Base-by-base conservation (phyloP, 2,113 vertebrate genomes). In the Silurus glanis region DNA sequence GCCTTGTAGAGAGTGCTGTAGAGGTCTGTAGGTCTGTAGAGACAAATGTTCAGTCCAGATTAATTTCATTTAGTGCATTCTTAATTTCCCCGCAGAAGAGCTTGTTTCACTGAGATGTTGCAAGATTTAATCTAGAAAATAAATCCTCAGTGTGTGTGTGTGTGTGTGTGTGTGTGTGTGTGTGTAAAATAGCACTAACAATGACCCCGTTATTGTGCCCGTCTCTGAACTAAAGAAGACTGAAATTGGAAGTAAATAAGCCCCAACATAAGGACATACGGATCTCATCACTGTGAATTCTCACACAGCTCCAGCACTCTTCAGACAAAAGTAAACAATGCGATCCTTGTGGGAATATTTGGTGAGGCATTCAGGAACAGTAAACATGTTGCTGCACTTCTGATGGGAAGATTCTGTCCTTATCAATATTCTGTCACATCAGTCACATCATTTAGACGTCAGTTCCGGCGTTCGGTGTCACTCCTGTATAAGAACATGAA, bases 41-140 rank as follows among this genome's bases (percentile, higher is more conserved):
- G 37, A 71, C n/a, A 45, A 37, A 83, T 83, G 81, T 83, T 69
- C 81, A 80, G 4, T 82, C 9, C 59, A 83, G 14, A 58, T 83
- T 37, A 37, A 37, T 37, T 37, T 37, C 37, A 37, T 37, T 23
- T 71, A 55, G 66, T 71, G 17, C 25, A 71, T 56, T 58, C 55
- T 47, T 16, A 84, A 49, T 37, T 37, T 55, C 5, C 25, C 25
- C 9, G 47, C 6, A 16, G 56, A 25, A 13, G 13, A 25, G 16
- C 37, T 49, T 14, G 23, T 81, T n/a, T 53, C 3, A 23, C 47
- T n/a, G 45, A 8, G 16, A 59, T 59, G 25, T 80, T 58, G 53
- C 9, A 28, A 2, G 58, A 78, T 53, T 17, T n/a, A 58, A 17
- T 58, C 17, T 64, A 82, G 45, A 23, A 62, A 45, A 56, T 56